A percentile compares a stretch with the other conserved stretches of the same genome.
Conservation (phyloP, 2,797 vertebrate species). For the Xyrichtys novacula region DNA sequence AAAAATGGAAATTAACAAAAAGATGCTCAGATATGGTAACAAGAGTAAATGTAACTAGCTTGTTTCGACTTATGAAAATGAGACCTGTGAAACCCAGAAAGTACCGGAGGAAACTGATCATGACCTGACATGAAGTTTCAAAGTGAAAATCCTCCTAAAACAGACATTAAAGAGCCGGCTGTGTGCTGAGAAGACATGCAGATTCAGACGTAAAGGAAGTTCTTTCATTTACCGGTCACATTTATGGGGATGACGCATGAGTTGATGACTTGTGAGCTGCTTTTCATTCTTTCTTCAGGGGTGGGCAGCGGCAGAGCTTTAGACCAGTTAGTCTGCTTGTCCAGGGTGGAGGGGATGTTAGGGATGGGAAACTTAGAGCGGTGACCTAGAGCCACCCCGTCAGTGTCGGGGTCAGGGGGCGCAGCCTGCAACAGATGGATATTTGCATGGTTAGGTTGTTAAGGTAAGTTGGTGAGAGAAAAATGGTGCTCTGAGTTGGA, state of each 20-base stretch:
- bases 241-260: conserved; percentile 99
- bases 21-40: no score
- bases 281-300: conserved; percentile 97
- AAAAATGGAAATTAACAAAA: no score
- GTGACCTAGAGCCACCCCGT: conserved; percentile 92
- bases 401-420: conserved; percentile 90
- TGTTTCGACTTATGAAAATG: no score
- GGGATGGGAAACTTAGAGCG: conserved; percentile 94
- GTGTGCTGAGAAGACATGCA: not conserved
- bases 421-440: conserved; percentile 89
- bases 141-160: not conserved
- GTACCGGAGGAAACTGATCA: not conserved
- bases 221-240: conserved; percentile 92
- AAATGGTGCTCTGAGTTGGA: conserved; percentile 25
- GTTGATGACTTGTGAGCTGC: conserved; percentile 92
- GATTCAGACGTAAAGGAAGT: conserved; percentile 23
- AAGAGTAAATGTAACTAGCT: no score
- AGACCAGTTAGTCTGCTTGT: conserved; percentile 99
- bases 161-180: not conserved
- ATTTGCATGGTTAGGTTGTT: conserved; percentile 70
- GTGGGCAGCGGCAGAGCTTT: conserved; percentile 96
- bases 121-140: not conserved
- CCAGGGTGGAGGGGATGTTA: conserved; percentile 96
- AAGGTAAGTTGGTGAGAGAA: conserved; percentile 35
- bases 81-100: no score